These are phyloP conservation scores for Drosophila parvula DNA, from an alignment of 1,140 invertebrate species.

Conservation along the genomic window DNA sequence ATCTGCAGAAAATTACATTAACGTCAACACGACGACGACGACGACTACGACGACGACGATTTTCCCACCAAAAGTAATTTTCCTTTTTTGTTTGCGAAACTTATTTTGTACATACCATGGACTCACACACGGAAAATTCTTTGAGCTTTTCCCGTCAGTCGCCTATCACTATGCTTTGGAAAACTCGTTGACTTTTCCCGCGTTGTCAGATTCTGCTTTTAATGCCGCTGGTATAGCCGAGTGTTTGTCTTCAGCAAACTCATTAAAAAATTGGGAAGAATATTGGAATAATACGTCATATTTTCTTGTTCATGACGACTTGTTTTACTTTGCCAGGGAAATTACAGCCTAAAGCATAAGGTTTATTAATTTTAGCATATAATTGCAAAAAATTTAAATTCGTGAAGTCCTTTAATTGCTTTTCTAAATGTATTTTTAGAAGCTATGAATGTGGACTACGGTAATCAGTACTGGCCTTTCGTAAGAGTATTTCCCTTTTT, in stretches of 20 bases:
- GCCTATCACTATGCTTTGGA: slow-evolving; percentile 26
- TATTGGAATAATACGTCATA: neutral
- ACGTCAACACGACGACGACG: slow-evolving; percentile 35
- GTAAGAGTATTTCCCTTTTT: slow-evolving; percentile 2
- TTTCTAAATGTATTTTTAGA: neutral
- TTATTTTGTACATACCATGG: slow-evolving; percentile 21
- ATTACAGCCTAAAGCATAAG: neutral
- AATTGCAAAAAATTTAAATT: neutral
- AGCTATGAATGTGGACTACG: no score
- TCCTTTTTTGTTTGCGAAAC: slow-evolving; percentile 39
- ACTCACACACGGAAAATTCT: slow-evolving; percentile 23
- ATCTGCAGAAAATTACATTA: slow-evolving; percentile 64
- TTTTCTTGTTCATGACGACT: neutral
- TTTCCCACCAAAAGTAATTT: slow-evolving; percentile 23
- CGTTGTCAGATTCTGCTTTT: neutral
- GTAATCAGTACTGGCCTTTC: neutral
- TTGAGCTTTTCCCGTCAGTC: slow-evolving; percentile 22
- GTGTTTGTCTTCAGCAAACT: slow-evolving; percentile 31
- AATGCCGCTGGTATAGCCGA: slow-evolving; percentile 11
- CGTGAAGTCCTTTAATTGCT: neutral
- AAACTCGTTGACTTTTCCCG: slow-evolving; percentile 18
- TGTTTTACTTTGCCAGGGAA: neutral
- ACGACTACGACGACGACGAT: slow-evolving; percentile 15
- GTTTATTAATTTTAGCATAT: neutral
- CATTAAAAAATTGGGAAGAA: slow-evolving; percentile 1